A percentile compares a stretch with the other conserved stretches of the same genome.
Conservation (phyloP, 2,113 vertebrate genomes). For the Limnothrissa miodon region DNA sequence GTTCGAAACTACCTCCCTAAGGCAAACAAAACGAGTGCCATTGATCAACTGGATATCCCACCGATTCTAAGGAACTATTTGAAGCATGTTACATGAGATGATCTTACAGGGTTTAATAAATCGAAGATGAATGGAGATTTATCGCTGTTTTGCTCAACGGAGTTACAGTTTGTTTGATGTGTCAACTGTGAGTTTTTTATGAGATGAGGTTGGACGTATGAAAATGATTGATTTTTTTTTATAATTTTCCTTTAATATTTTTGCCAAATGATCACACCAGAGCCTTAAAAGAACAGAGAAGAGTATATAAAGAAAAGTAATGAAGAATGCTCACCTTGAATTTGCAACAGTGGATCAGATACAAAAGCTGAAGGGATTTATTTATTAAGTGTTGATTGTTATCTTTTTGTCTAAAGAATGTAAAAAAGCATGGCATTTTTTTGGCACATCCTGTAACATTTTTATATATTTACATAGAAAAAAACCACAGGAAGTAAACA, state of each 20-base stretch:
- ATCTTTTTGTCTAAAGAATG: background rate
- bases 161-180: background rate
- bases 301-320: background rate
- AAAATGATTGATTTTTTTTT: background rate
- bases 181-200: background rate
- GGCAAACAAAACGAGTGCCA: constrained; percentile 46
- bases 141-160: background rate
- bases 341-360: background rate
- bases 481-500: background rate
- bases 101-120: background rate
- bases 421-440: background rate
- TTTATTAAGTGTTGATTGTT: background rate
- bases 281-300: background rate
- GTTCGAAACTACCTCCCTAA: constrained; percentile 69
- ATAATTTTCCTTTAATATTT: background rate
- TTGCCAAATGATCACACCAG: background rate
- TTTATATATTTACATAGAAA: background rate
- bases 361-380: background rate
- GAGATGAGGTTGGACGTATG: background rate
- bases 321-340: background rate
- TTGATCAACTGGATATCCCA: constrained; percentile 79
- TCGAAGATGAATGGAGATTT: background rate
- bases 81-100: constrained; percentile 69
- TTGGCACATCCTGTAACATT: background rate
- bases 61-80: constrained; percentile 79